phyloP scores from a whole-genome alignment of 2,888 invertebrate genomes.

The Gnatocerus cornutus region DNA sequence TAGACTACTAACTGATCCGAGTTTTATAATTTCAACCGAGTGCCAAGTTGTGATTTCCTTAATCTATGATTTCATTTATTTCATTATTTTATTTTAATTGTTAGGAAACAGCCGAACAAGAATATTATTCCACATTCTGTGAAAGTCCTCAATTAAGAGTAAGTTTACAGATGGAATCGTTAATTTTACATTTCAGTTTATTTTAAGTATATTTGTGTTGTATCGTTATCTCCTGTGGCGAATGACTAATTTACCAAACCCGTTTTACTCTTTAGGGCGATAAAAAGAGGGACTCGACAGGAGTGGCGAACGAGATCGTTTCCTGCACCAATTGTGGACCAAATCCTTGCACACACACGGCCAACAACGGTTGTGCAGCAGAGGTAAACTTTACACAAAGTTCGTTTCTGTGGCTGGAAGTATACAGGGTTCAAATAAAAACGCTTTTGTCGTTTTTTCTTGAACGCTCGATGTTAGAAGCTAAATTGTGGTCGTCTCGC shows the following conservation, averaged over 20 bases:
- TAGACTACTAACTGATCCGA: conserved; percentile 23
- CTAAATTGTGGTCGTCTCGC: too few species aligned
- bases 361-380: conserved; percentile 90
- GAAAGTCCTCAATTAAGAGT: conserved; percentile 64
- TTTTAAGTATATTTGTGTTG: conserved; percentile 18
- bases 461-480: too few species aligned
- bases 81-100: conserved; percentile 54
- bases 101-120: conserved; percentile 67
- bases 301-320: conserved; percentile 85
- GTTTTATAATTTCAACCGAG: conserved; percentile 34
- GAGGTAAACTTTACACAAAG: conserved; percentile 76
- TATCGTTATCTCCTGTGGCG: not conserved
- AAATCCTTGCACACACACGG: conserved; percentile 88
- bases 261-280: conserved; percentile 78
- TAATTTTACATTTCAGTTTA: conserved; percentile 3
- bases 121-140: conserved; percentile 68
- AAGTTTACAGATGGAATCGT: conserved; percentile 56
- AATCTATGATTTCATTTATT: conserved; percentile 41
- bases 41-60: conserved; percentile 25
- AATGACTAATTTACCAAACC: not conserved
- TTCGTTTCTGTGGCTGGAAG: conserved; percentile 40
- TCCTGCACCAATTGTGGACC: conserved; percentile 88
- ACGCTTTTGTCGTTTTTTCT: too few species aligned
- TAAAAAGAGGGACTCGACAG: conserved; percentile 87
- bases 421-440: too few species aligned